phyloP scores from a whole-genome alignment of 2,113 vertebrate genomes.

The Oncorhynchus clarkii region DNA sequence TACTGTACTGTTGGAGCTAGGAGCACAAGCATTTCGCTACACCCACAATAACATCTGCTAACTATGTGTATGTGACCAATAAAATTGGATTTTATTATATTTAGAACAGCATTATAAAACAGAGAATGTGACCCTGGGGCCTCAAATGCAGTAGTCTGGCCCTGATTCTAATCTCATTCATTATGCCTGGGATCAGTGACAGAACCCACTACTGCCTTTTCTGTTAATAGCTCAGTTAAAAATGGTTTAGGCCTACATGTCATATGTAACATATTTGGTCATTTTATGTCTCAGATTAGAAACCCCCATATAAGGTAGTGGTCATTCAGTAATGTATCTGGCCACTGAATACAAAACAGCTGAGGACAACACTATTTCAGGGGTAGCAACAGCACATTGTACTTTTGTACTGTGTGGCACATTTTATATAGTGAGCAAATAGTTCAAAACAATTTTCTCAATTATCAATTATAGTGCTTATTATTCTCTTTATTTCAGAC shows the following conservation, averaged over 20 bases:
- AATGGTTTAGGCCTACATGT: too few relatives aligned
- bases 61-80: too few relatives aligned
- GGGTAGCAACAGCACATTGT: not conserved
- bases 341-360: not conserved
- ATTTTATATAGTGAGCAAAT: slow-evolving; percentile 42
- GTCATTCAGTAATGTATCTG: not conserved
- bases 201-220: not conserved
- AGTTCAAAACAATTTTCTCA: slow-evolving; percentile 42
- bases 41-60: too few relatives aligned
- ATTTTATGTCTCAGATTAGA: not conserved
- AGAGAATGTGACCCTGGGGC: too few relatives aligned
- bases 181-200: not conserved
- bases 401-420: slow-evolving; percentile 10
- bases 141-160: too few relatives aligned
- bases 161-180: not conserved
- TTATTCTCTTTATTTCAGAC: slow-evolving; percentile 48
- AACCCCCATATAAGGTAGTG: not conserved
- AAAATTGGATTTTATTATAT: too few relatives aligned
- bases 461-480: slow-evolving; percentile 43
- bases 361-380: not conserved
- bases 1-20: too few relatives aligned
- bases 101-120: too few relatives aligned
- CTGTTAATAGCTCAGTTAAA: not conserved
- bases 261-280: not conserved
- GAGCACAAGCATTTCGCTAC: too few relatives aligned